A percentile compares a stretch with the other conserved stretches of the same genome.
Conservation (phyloP, 2,797 vertebrate genomes). For the Botia kubotai region DNA sequence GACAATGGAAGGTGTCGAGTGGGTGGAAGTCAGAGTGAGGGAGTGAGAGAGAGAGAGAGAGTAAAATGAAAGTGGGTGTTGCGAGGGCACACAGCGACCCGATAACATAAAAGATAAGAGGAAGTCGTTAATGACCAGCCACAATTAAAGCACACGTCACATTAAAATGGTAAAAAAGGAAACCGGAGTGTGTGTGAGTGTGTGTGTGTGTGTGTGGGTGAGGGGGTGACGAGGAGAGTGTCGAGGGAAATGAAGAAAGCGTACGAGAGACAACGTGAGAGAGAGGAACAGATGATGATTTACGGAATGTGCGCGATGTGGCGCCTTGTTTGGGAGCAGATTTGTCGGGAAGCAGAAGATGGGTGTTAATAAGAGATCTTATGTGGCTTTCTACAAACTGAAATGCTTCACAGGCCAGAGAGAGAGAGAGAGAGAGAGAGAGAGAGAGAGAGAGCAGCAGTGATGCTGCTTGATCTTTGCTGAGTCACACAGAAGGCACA, state of each 20-base stretch:
- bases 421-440: slow-evolving; percentile 15
- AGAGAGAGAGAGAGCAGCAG: slow-evolving; percentile 2
- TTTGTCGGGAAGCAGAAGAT: slow-evolving; percentile 53
- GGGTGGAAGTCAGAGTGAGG: slow-evolving; percentile 13
- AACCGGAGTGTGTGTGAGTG: not conserved
- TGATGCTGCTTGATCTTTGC: slow-evolving; percentile 12
- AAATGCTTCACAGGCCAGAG: slow-evolving; percentile 22
- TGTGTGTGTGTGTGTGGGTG: not conserved
- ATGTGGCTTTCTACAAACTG: slow-evolving; percentile 45
- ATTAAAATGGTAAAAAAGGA: slow-evolving; percentile 16
- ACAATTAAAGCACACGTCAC: slow-evolving; percentile 13
- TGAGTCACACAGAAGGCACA: slow-evolving; percentile 14
- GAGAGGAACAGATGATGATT: slow-evolving; percentile 51
- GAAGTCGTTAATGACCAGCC: slow-evolving; percentile 35
- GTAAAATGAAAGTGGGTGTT: slow-evolving; percentile 32
- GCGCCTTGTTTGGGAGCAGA: slow-evolving; percentile 58
- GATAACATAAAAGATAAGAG: slow-evolving; percentile 33
- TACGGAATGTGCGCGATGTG: slow-evolving; percentile 36
- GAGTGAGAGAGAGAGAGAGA: slow-evolving; percentile 37
- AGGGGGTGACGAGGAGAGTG: not conserved
- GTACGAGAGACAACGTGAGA: slow-evolving; percentile 9
- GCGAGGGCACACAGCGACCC: slow-evolving; percentile 18
- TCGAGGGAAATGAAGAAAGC: not conserved
- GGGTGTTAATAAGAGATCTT: slow-evolving; percentile 57
- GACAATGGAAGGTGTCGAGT: slow-evolving; percentile 28